phyloP scores from a whole-genome alignment of 2,113 vertebrate genomes.

The Hippocampus abdominalis region DNA sequence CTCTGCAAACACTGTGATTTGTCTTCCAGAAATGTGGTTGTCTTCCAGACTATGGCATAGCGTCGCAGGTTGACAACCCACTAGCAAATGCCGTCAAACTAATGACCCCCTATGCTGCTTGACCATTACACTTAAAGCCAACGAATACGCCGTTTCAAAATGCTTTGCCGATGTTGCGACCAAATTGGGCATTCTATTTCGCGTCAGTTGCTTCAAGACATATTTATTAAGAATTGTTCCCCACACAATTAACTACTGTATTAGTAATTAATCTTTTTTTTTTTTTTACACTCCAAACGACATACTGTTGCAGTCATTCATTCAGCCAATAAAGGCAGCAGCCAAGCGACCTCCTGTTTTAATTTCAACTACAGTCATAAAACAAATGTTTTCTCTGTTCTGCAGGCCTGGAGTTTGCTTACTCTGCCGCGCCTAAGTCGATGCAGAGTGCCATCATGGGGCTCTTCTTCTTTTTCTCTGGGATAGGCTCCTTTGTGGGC shows the following conservation, averaged over 20 bases:
- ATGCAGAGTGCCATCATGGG: conserved; percentile 99
- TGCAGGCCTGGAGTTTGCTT: conserved; percentile 93
- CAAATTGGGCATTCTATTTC: not conserved
- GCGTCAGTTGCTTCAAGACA: not conserved
- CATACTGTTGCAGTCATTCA: not conserved
- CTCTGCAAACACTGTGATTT: conserved; percentile 39
- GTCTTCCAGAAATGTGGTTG: conserved; percentile 9
- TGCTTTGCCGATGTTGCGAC: not conserved
- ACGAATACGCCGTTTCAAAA: not conserved
- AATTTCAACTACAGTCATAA: not conserved
- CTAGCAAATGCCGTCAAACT: conserved; percentile 19
- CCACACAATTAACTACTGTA: not conserved
- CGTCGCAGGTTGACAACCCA: not conserved
- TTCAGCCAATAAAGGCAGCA: not conserved
- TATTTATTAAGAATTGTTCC: not conserved
- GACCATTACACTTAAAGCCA: not conserved
- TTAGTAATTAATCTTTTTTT: not conserved
- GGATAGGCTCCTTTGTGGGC: conserved; percentile 93
- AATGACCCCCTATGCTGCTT: not conserved
- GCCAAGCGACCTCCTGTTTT: not conserved
- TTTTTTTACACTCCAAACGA: not conserved
- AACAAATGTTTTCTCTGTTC: conserved; percentile 19
- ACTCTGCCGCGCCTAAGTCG: conserved; percentile 91
- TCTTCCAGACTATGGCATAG: not conserved
- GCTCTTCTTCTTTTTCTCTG: conserved; percentile 97